A percentile compares a stretch with the other conserved stretches of the same genome.
Evolutionary conservation across 2,797 vertebrate species (phyloP).

Genomic region (Sebastes itinus): DNA sequence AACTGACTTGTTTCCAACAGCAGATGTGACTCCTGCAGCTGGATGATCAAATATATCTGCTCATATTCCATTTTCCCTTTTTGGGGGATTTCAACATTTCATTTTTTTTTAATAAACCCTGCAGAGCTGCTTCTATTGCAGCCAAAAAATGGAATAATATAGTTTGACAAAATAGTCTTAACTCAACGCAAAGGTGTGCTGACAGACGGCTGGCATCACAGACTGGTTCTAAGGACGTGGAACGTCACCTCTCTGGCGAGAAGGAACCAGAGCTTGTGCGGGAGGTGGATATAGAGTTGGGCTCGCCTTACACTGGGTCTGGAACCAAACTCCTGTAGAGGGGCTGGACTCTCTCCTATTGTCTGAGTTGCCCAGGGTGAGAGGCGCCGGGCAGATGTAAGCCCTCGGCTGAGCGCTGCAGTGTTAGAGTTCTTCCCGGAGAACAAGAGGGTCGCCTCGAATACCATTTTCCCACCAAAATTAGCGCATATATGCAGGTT

Average conservation of each 20-base stretch:
- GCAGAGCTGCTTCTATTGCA: neutral
- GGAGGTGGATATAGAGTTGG: neutral
- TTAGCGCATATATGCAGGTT: too few species aligned
- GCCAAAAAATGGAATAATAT: neutral
- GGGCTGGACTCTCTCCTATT: neutral
- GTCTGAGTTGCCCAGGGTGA: neutral
- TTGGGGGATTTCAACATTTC: neutral
- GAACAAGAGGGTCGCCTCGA: neutral
- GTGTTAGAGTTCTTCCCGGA: neutral
- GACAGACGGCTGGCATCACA: neutral
- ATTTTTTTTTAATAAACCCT: neutral
- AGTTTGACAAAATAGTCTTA: neutral
- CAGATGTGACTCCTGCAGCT: slow-evolving; percentile 23
- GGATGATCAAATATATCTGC: neutral
- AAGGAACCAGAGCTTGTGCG: neutral
- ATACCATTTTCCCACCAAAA: neutral
- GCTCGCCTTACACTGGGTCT: neutral
- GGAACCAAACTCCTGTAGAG: neutral
- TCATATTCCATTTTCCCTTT: neutral
- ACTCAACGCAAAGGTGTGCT: neutral
- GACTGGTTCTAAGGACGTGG: neutral
- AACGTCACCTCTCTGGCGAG: neutral
- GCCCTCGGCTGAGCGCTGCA: neutral
- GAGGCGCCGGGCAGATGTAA: neutral
- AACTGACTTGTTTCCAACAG: neutral